Evolutionary conservation across 2,797 vertebrate species (phyloP), one percentile per base, ranked within the genome.

Genomic region (Neosilurus hyrtlii): DNA sequence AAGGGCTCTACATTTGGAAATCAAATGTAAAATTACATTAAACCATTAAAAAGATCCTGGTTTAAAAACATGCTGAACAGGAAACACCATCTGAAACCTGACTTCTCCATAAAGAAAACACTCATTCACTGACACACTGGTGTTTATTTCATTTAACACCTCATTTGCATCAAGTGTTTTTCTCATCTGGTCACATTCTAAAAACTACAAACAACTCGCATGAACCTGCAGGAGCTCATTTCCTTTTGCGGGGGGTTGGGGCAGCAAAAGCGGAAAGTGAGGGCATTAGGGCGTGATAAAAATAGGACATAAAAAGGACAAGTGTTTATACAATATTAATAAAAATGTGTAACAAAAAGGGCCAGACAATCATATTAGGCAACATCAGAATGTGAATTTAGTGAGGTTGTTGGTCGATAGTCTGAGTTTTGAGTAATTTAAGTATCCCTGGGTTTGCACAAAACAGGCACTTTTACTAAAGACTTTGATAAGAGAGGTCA

Each of bases 131-230:
- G 88, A 90, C 89, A 85, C 85, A 56, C 88, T 84, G 90, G 92
- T 93, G 93, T 95, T 94, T 93, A 92, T 93, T 94, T 94, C 90
- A 74, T 87, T 92, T 94, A 91, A 94, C 93, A 94, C 94, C 90
- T 94, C 90, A 93, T 95, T 94, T 92, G 90, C 81, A 24, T 87
- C 83, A 37, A 12, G 57, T 22, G 72, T 84, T 88, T 80, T 80
- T 87, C 87, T 92, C 91, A 91, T 92, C 88, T 92, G 92, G 91
- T 90, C 85, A 83, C 89, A 91, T 92, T 93, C 91, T 91, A 89
- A 70, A 86, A 83, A 85, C 61, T 51, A 12, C 37, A 74, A 70
- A 86, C 82, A 67, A 79, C 59, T 81, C 57, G 68, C 78, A 81
- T 88, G 84, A 88, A 93, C 91, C 88, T 90, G 61, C n/a, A 81